phyloP scores from a whole-genome alignment of 2,888 invertebrate genomes.

The Pediacus dermestoides region DNA sequence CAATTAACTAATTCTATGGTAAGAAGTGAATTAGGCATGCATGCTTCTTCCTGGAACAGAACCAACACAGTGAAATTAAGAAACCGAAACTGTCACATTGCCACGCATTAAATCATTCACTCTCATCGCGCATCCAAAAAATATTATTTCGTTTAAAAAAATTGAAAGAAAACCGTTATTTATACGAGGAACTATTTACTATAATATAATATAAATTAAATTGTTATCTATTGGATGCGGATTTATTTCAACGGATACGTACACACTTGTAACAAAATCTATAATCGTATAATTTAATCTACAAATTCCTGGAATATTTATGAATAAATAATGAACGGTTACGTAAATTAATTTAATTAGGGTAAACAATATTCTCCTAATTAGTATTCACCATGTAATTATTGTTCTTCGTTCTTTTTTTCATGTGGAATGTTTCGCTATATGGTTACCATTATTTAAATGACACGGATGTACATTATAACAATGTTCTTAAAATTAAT shows the following conservation, averaged over 20 bases:
- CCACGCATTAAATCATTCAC: too few relatives aligned
- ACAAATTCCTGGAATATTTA: too few relatives aligned
- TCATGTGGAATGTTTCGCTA: constrained; percentile 22
- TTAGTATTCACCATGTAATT: constrained; percentile 20
- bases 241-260: too few relatives aligned
- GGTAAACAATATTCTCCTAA: constrained; percentile 19
- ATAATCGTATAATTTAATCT: too few relatives aligned
- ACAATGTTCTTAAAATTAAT: too few relatives aligned
- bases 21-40: constrained; percentile 13
- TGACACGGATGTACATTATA: constrained; percentile 27
- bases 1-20: constrained; percentile 14
- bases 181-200: too few relatives aligned
- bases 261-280: too few relatives aligned
- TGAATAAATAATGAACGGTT: constrained; percentile 10
- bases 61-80: constrained; percentile 4
- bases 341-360: constrained; percentile 21
- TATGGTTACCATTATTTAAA: constrained; percentile 27
- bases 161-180: too few relatives aligned
- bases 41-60: constrained; percentile 4
- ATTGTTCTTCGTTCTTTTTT: constrained; percentile 17
- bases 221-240: too few relatives aligned
- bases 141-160: too few relatives aligned
- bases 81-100: constrained; percentile 7
- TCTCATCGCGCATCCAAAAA: too few relatives aligned
- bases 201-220: too few relatives aligned